These are phyloP conservation scores for Vultur gryphus DNA, from an alignment of 2,797 vertebrate species.

Conservation along the genomic window DNA sequence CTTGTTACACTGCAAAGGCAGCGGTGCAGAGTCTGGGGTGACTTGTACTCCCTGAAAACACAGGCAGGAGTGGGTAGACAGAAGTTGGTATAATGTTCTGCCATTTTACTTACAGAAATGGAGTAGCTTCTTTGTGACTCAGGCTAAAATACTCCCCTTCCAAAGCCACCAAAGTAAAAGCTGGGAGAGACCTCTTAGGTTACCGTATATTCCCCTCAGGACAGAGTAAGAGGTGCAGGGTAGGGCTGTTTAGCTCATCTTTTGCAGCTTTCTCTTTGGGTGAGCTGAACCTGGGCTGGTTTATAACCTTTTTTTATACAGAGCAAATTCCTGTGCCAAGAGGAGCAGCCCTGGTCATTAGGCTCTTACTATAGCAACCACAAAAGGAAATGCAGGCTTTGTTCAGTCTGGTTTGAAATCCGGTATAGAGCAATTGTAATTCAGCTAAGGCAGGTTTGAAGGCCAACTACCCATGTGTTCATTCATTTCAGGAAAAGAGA, in stretches of 20 bases:
- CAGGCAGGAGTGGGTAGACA: neutral
- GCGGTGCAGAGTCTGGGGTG: neutral
- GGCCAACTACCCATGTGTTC: neutral
- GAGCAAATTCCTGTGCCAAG: neutral
- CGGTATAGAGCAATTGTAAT: neutral
- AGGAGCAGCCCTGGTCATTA: neutral
- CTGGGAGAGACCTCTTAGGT: neutral
- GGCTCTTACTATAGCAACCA: neutral
- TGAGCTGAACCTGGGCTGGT: neutral
- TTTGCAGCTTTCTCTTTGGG: neutral
- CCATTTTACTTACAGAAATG: neutral
- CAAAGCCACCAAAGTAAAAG: neutral
- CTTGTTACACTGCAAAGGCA: neutral
- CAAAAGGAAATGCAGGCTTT: neutral
- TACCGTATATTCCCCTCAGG: neutral
- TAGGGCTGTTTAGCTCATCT: neutral
- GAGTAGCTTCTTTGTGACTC: neutral
- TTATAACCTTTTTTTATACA: neutral
- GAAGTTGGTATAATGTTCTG: neutral
- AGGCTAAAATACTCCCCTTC: neutral
- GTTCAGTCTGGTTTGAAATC: neutral
- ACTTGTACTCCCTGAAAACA: neutral
- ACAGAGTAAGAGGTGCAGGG: neutral
- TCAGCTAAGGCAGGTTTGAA: neutral
- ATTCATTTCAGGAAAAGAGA: neutral